phyloP scores from a whole-genome alignment of 2,888 invertebrate species.

The Nebria brevicollis region DNA sequence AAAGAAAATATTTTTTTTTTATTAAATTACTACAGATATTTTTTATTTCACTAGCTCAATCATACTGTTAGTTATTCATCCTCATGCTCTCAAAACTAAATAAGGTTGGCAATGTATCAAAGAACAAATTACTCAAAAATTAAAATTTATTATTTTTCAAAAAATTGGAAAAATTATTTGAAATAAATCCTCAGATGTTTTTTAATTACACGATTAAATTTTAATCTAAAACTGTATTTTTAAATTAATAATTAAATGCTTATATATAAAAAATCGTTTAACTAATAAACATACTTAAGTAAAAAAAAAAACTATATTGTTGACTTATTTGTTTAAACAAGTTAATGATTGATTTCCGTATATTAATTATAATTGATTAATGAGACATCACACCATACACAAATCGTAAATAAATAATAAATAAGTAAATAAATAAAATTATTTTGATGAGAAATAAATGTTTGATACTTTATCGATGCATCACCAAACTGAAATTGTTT shows the following conservation, averaged over 20 bases:
- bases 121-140: background rate
- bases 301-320: too few species aligned
- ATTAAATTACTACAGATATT: conserved; percentile 12
- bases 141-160: too few species aligned
- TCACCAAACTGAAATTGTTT: conserved; percentile 43
- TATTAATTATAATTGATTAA: too few species aligned
- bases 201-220: too few species aligned
- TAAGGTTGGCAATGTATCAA: conserved; percentile 44
- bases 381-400: background rate
- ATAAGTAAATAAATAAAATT: background rate
- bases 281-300: too few species aligned
- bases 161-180: too few species aligned
- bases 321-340: too few species aligned
- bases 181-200: too few species aligned
- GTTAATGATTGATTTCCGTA: too few species aligned
- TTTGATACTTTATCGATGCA: conserved; percentile 30
- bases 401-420: background rate
- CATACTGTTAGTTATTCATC: conserved; percentile 45
- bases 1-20: background rate
- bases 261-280: too few species aligned
- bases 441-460: background rate
- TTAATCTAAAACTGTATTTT: too few species aligned
- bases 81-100: conserved; percentile 46
- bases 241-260: too few species aligned
- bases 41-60: conserved; percentile 31